Evolutionary conservation across 2,797 vertebrate species (phyloP), one percentile per base, ranked within the genome.

Genomic region (Otolemur crassicaudatus): DNA sequence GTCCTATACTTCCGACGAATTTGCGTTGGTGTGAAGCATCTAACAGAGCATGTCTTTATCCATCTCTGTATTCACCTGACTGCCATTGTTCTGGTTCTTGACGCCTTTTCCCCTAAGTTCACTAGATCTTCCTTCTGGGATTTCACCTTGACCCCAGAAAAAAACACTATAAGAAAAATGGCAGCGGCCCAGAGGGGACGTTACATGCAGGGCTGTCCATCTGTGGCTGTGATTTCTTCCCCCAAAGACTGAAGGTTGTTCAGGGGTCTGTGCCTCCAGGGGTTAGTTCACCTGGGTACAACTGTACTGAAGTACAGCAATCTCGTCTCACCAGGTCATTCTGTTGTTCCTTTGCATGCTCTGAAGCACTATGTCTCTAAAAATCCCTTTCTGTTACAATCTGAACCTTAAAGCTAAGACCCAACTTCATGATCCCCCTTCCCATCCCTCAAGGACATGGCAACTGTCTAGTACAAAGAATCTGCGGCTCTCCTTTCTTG

Each of bases 261-360:
- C 53, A 40, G 56, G 80, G 31, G 27, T 2, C 20, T 67, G 7
- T 29, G 31, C 10, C 4, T 22, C 2, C 2, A 69, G 27, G 2
- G 1, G 2, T 53, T 70, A 7, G 25, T 9, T 0, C 34, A 1
- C 13, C 23, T 19, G 5, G 0, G 1, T 34, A 69, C 34, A 20
- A 6, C 46, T 9, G 0, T 73, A 5, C 72, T 25, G 10, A 17
- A 2, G 6, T 29, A 77, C 16, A 77, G 16, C 17, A 37, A 87
- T 8, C 27, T 34, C 12, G 8, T 65, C 40, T 90, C 43, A 49
- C 5, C 25, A 77, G 37, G 17, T 63, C 84, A 63, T 34, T 58
- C 7, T 37, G 7, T 34, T 46, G 9, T 65, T n/a, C 29, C 53
- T 5, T 83, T 82, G 13, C 6, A 80, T 60, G 20, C 63, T 94